Evolutionary conservation across 2,113 vertebrate genomes (phyloP), one percentile per base, ranked within the genome.

Genomic region (Tetrax tetrax): DNA sequence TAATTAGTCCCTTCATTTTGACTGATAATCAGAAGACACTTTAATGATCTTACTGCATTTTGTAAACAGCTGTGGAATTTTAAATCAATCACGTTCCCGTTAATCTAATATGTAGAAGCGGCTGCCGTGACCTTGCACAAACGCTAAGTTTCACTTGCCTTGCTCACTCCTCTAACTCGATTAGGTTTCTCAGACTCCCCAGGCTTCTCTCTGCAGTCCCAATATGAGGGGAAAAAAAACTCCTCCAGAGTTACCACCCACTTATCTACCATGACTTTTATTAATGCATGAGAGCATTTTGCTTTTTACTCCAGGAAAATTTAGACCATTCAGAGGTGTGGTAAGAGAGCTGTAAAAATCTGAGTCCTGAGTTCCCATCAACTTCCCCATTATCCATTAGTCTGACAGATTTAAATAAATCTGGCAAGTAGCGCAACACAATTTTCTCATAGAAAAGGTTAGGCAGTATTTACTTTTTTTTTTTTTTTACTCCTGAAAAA

Each of bases 11-110:
- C 71, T 89, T 90, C 53, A 64, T 24, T 90, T 60, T 69, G 78
- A 95, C 31, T 50, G 28, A 83, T 53, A 33, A 76, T 72, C 57
- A 38, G 65, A 59, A 72, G 61, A 79, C 43, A 82, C n/a, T 70
- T 74, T 19, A 92, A 83, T 50, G 50, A 69, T 33, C n/a, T 70
- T 29, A 37, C 7, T n/a, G 38, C 57, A 38, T 82, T 83, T 80
- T 48, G 69, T 18, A 80, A 90, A 56, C 35, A 94, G 86, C 63
- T 70, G 50, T 76, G 76, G 71, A 92, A 94, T 77, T 92, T 86
- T 72, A 68, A 86, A 90, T 76, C 76, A 50, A 84, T 85, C 82
- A 57, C 54, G 64, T 80, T 84, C 11, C 54, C 43, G 17, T 17
- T 69, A 51, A 86, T 80, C 50, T 80, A 83, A 48, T 86, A 51